Percentiles rank a stretch among this genome's conserved stretches.
phyloP scores from a whole-genome alignment of 1,140 invertebrate genomes.

The Hycleus cichorii region DNA sequence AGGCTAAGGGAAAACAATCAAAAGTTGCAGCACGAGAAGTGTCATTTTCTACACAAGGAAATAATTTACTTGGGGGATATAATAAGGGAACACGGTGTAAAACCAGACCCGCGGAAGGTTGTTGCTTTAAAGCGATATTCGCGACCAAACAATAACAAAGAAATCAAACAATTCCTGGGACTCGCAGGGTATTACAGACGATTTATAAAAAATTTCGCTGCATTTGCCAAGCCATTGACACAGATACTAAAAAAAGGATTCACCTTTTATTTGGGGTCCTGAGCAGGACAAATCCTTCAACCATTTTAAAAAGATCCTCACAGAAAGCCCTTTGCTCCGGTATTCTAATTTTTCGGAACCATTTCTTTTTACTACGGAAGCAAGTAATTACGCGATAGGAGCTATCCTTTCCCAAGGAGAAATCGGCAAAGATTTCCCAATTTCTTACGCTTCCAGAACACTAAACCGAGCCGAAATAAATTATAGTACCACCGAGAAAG shows the following conservation, averaged over 20 bases:
- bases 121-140: constrained; percentile 37
- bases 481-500: constrained; percentile 41
- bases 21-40: constrained; percentile 40
- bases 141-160: constrained; percentile 29
- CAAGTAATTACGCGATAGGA: constrained; percentile 16
- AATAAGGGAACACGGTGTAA: constrained; percentile 37
- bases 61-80: constrained; percentile 35
- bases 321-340: constrained; percentile 18
- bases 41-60: constrained; percentile 36
- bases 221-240: constrained; percentile 11
- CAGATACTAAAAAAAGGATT: constrained; percentile 15
- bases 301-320: constrained; percentile 2
- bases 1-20: constrained; percentile 31
- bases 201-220: constrained; percentile 8
- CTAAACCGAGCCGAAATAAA: constrained; percentile 41
- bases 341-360: constrained; percentile 26
- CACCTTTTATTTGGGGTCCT: background rate
- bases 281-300: constrained; percentile 8
- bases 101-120: constrained; percentile 41
- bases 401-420: constrained; percentile 20
- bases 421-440: constrained; percentile 26
- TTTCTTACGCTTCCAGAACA: constrained; percentile 39
- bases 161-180: constrained; percentile 20
- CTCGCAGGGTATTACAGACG: constrained; percentile 20
- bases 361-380: constrained; percentile 28